Conservation (phyloP, 2,113 vertebrate species). For the Chloebia gouldiae region DNA sequence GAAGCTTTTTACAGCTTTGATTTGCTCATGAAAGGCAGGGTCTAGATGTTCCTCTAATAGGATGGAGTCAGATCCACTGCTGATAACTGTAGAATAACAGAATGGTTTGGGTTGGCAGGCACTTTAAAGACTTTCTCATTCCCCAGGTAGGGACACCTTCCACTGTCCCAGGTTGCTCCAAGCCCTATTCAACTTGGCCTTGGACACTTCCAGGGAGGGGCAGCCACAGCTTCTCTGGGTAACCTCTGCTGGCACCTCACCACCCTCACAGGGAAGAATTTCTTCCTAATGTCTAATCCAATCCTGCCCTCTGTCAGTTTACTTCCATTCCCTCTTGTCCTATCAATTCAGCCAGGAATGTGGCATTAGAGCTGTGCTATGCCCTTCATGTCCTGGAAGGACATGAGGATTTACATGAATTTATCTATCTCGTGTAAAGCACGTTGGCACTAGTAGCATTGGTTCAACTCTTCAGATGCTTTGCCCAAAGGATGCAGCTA, state of each 20-base stretch:
- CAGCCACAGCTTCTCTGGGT: neutral
- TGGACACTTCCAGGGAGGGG: neutral
- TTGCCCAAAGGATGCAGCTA: neutral
- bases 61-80: neutral
- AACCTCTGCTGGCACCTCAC: fast-evolving
- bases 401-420: neutral
- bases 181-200: fast-evolving
- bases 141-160: neutral
- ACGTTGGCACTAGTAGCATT: neutral
- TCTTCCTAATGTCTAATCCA: neutral
- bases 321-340: neutral
- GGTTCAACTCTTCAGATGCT: neutral
- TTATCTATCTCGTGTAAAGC: fast-evolving
- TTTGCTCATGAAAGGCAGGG: neutral
- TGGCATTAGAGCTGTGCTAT: neutral
- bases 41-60: neutral
- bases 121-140: neutral
- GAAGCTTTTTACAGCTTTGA: neutral
- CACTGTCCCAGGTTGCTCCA: neutral
- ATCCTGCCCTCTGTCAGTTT: neutral
- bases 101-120: neutral
- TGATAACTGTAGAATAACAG: neutral
- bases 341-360: neutral
- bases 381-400: neutral
- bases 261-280: neutral